These are phyloP conservation scores for Istiophorus platypterus DNA, from an alignment of 2,113 vertebrate species.

Conservation along the genomic window DNA sequence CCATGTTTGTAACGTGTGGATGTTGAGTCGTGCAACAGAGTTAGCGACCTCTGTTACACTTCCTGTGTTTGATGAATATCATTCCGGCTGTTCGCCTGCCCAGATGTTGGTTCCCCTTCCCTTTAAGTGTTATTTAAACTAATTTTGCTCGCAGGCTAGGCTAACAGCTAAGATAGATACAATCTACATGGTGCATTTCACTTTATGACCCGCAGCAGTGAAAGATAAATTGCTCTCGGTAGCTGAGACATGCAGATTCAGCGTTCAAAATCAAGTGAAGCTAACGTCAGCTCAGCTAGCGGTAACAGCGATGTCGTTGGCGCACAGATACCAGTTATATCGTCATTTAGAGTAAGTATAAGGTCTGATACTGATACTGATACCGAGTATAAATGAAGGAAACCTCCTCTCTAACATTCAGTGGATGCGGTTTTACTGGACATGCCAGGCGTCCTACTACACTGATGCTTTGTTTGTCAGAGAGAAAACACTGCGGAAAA, in stretches of 20 bases:
- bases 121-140: background rate
- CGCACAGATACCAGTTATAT: background rate
- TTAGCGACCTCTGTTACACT: constrained; percentile 71
- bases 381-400: background rate
- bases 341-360: background rate
- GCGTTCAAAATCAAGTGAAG: background rate
- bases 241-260: background rate
- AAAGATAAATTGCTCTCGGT: rapidly evolving
- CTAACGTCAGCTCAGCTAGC: constrained; percentile 25
- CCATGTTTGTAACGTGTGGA: background rate
- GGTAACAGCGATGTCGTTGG: background rate
- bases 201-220: background rate
- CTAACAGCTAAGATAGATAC: background rate
- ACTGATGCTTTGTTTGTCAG: constrained; percentile 62
- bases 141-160: background rate
- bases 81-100: constrained; percentile 42
- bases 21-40: background rate
- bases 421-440: background rate
- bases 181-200: background rate
- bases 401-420: rapidly evolving
- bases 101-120: constrained; percentile 39
- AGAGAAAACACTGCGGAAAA: constrained; percentile 30
- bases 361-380: background rate
- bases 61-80: constrained; percentile 70
- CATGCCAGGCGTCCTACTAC: background rate